A percentile compares a stretch with the other conserved stretches of the same genome.
phyloP scores from a whole-genome alignment of 2,797 vertebrate species.

The Xenopus petersii region DNA sequence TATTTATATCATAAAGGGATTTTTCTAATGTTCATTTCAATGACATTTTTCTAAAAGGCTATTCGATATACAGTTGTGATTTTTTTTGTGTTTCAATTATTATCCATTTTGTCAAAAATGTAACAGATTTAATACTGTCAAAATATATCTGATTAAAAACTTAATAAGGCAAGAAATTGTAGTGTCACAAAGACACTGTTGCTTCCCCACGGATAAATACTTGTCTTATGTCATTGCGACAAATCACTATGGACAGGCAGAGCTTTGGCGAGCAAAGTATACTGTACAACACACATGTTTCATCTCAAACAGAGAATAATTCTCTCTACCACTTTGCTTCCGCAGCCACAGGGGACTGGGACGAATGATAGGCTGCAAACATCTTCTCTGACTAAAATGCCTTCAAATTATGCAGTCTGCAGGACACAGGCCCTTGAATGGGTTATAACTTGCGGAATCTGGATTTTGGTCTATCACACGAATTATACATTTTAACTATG shows the following conservation, averaged over 20 bases:
- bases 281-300: conserved; percentile 14
- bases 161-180: conserved; percentile 18
- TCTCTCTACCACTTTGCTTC: neutral
- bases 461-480: neutral
- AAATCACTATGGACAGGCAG: conserved; percentile 45
- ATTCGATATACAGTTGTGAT: no score
- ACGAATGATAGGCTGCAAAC: neutral
- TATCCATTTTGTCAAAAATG: no score
- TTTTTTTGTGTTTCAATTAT: no score
- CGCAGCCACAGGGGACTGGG: conserved; percentile 27
- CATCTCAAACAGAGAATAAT: conserved; percentile 10
- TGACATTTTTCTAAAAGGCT: no score
- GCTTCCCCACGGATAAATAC: conserved; percentile 29
- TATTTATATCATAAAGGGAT: no score
- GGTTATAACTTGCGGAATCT: neutral
- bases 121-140: neutral
- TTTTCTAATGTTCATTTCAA: neutral
- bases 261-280: conserved; percentile 34
- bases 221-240: conserved; percentile 38
- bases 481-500: conserved; percentile 27
- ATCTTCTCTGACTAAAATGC: conserved; percentile 22
- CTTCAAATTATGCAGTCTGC: conserved; percentile 20
- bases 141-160: neutral
- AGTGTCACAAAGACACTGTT: conserved; percentile 13
- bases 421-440: conserved; percentile 14